These are phyloP conservation scores for Ochotona curzoniae DNA, from an alignment of 2,113 vertebrate genomes.

Conservation along the genomic window DNA sequence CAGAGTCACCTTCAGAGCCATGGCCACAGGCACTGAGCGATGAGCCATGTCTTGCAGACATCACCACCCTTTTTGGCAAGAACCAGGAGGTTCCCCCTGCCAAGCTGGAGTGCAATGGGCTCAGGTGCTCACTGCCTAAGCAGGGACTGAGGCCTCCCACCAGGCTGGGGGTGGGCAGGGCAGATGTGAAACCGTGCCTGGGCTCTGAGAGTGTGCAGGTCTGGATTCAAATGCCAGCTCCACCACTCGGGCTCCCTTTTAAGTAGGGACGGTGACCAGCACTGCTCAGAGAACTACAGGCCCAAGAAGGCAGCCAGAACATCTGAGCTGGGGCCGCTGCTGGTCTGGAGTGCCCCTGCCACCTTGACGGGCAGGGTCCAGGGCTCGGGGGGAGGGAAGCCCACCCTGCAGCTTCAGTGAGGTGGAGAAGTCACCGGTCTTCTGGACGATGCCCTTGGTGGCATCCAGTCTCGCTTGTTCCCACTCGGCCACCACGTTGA, in stretches of 20 bases:
- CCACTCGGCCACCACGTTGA: constrained; percentile 87
- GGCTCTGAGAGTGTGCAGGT: neutral
- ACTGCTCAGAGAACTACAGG: neutral
- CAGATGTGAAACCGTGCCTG: neutral
- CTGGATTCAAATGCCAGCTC: neutral
- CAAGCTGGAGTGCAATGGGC: neutral
- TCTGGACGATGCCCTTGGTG: constrained; percentile 72
- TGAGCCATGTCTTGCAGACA: neutral
- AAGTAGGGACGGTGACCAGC: neutral
- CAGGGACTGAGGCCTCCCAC: neutral
- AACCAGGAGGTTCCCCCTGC: neutral
- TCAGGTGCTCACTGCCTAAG: neutral
- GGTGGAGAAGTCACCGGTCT: constrained; percentile 85
- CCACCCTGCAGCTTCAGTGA: constrained; percentile 89
- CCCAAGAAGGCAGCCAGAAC: neutral
- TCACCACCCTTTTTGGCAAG: accelerated
- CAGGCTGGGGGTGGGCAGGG: accelerated
- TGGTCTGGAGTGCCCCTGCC: neutral
- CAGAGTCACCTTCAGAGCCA: too few relatives aligned
- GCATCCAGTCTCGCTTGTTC: neutral
- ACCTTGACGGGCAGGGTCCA: neutral
- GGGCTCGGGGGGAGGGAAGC: neutral
- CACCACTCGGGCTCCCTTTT: neutral
- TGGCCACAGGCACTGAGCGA: neutral
- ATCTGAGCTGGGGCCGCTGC: neutral